These are phyloP conservation scores for Leuciscus waleckii DNA, from an alignment of 2,797 vertebrate genomes.

Conservation along the genomic window DNA sequence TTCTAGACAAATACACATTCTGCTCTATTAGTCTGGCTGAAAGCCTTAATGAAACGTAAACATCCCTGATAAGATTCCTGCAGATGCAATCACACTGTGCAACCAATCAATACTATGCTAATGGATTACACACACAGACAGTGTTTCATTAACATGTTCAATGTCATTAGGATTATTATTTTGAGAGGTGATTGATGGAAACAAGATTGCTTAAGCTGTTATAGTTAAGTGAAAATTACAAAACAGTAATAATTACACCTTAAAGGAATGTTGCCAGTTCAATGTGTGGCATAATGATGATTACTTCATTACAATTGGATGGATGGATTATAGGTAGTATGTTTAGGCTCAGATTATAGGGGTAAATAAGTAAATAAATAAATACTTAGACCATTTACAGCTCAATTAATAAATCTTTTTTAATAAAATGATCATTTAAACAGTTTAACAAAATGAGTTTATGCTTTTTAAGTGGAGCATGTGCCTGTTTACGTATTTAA, in stretches of 20 bases:
- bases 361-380: too few species aligned
- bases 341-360: too few species aligned
- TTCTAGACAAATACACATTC: conserved; percentile 39
- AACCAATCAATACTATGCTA: conserved; percentile 52
- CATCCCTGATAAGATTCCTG: conserved; percentile 45
- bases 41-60: conserved; percentile 58
- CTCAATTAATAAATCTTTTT: too few species aligned
- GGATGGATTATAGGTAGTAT: too few species aligned
- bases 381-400: too few species aligned
- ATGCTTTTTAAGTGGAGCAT: neutral
- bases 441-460: neutral
- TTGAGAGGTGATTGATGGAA: conserved; percentile 38
- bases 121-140: conserved; percentile 49
- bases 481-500: neutral
- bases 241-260: conserved; percentile 27
- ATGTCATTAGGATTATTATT: conserved; percentile 34
- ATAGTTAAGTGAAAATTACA: conserved; percentile 21
- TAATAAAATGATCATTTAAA: too few species aligned
- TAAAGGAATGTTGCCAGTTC: neutral
- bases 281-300: neutral
- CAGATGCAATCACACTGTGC: conserved; percentile 54
- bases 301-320: too few species aligned
- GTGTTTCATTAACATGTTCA: conserved; percentile 52
- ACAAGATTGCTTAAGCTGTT: conserved; percentile 42
- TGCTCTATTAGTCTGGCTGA: conserved; percentile 22